Percentiles rank a stretch among this genome's conserved stretches.
Evolutionary conservation across 2,888 invertebrate genomes (phyloP).

Genomic region (Trichogramma dendrolimi): DNA sequence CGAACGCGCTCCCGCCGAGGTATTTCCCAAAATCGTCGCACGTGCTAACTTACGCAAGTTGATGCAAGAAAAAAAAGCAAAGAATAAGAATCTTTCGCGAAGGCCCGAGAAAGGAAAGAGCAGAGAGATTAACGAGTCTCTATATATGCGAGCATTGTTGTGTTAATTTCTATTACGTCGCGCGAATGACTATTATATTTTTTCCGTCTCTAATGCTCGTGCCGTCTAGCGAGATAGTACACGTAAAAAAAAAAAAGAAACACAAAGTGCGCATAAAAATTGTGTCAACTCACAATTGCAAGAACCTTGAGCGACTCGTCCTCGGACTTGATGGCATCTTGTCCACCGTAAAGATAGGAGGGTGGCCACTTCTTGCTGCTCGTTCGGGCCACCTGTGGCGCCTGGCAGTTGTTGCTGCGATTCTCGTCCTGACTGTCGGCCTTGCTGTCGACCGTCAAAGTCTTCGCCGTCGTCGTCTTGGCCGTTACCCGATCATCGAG

Average conservation of each 20-base stretch:
- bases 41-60: background rate
- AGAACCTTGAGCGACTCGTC: slow-evolving; percentile 47
- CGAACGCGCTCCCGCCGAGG: no score
- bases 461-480: slow-evolving; percentile 1
- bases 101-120: background rate
- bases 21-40: no score
- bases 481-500: background rate
- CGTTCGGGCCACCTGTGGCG: no score
- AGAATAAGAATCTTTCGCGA: background rate
- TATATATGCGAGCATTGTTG: no score
- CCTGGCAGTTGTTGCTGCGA: no score
- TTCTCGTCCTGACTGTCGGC: background rate
- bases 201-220: background rate
- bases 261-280: background rate
- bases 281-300: slow-evolving; percentile 46
- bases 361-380: no score
- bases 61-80: background rate
- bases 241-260: background rate
- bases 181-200: background rate
- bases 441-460: background rate
- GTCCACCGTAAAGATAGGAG: no score
- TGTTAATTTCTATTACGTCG: background rate
- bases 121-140: no score
- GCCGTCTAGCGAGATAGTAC: background rate
- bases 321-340: slow-evolving; percentile 43